Conservation (phyloP, 2,888 invertebrate genomes). For the Polyommatus icarus region DNA sequence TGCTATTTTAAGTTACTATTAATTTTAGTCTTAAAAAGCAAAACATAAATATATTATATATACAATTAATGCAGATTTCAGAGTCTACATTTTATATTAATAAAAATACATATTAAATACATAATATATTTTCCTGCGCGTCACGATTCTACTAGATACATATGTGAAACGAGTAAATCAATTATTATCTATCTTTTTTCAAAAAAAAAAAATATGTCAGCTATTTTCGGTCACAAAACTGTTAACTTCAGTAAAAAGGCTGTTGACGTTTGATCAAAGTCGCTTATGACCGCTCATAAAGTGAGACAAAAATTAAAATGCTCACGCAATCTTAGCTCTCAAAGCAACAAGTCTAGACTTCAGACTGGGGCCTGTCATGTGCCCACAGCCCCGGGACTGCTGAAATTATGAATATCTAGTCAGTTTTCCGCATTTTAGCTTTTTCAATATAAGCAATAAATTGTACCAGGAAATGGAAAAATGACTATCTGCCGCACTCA, state of each 20-base stretch:
- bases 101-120: too few relatives aligned
- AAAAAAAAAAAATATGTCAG: too few relatives aligned
- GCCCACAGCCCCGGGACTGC: conserved; percentile 15
- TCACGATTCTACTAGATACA: too few relatives aligned
- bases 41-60: too few relatives aligned
- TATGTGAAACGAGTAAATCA: too few relatives aligned
- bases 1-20: too few relatives aligned
- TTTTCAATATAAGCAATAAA: background rate
- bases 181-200: too few relatives aligned
- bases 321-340: conserved; percentile 29
- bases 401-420: background rate
- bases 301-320: conserved; percentile 30
- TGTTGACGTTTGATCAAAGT: background rate
- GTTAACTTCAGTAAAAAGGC: background rate
- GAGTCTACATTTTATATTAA: too few relatives aligned
- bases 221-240: background rate
- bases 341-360: conserved; percentile 34
- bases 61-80: too few relatives aligned
- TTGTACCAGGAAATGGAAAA: background rate
- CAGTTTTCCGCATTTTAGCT: background rate
- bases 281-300: conserved; percentile 2
- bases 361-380: conserved; percentile 20
- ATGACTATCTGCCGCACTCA: too few relatives aligned
- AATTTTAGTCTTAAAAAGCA: too few relatives aligned
- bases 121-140: too few relatives aligned